A percentile compares a stretch with the other conserved stretches of the same genome.
These are phyloP conservation scores for Schizopygopsis malacanthus DNA, from an alignment of 2,797 vertebrate genomes.

Conservation along the genomic window DNA sequence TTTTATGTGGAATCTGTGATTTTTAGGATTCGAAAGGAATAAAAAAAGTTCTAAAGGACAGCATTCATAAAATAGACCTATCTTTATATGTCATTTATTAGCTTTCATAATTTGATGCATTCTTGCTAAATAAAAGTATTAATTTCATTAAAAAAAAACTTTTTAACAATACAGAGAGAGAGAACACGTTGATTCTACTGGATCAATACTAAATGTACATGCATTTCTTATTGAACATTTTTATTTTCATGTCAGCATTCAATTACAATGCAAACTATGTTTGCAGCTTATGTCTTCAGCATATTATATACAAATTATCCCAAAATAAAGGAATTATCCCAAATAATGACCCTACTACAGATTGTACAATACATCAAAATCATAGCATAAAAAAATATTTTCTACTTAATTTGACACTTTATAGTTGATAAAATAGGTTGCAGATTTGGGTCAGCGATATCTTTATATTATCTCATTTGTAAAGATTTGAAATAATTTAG, in stretches of 20 bases:
- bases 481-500: too few relatives aligned
- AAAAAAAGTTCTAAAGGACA: background rate
- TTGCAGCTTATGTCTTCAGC: background rate
- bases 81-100: background rate
- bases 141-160: background rate
- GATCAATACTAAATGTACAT: background rate
- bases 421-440: too few relatives aligned
- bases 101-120: background rate
- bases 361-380: background rate
- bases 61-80: background rate
- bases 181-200: background rate
- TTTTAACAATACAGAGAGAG: too few relatives aligned
- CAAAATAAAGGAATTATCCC: background rate
- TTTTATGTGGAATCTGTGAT: too few relatives aligned
- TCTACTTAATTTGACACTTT: too few relatives aligned
- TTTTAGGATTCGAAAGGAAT: background rate
- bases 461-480: too few relatives aligned
- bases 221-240: background rate
- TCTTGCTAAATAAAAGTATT: background rate
- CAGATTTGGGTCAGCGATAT: too few relatives aligned
- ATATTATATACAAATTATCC: background rate
- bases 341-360: background rate
- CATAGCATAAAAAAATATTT: background rate
- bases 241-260: background rate
- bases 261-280: background rate